phyloP scores from a whole-genome alignment of 2,797 vertebrate genomes.

The Cossypha niveicapilla region DNA sequence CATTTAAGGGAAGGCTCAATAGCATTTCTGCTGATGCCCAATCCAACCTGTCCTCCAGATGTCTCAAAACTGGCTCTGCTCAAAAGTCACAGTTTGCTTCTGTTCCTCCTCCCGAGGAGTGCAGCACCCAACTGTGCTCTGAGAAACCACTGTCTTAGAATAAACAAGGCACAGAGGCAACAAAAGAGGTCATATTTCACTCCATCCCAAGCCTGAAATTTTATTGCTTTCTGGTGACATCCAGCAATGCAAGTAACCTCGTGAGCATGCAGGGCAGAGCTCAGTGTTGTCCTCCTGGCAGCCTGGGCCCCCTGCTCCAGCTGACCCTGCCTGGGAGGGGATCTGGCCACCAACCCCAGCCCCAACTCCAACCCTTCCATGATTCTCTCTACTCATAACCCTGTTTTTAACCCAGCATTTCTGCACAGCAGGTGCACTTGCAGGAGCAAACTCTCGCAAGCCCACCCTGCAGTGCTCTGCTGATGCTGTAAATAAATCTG shows the following conservation, averaged over 20 bases:
- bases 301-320: not conserved
- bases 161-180: conserved; percentile 35
- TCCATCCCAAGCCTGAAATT: not conserved
- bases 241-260: not conserved
- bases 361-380: not conserved
- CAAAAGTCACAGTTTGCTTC: not conserved
- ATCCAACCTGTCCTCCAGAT: not conserved
- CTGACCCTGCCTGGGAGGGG: accelerated
- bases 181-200: conserved; percentile 60
- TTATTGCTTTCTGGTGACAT: conserved; percentile 54
- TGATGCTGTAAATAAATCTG: not conserved
- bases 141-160: not conserved
- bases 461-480: not conserved
- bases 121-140: not conserved
- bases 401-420: not conserved
- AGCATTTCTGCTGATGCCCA: not conserved
- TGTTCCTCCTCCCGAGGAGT: not conserved
- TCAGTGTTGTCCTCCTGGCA: not conserved
- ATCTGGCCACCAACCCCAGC: not conserved
- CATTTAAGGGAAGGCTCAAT: not conserved
- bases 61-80: not conserved
- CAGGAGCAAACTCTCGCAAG: not conserved
- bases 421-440: not conserved
- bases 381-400: accelerated
- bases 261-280: not conserved